A percentile compares a stretch with the other conserved stretches of the same genome.
These are phyloP conservation scores for Calliphora vomitoria DNA, from an alignment of 2,888 invertebrate species.

Conservation along the genomic window DNA sequence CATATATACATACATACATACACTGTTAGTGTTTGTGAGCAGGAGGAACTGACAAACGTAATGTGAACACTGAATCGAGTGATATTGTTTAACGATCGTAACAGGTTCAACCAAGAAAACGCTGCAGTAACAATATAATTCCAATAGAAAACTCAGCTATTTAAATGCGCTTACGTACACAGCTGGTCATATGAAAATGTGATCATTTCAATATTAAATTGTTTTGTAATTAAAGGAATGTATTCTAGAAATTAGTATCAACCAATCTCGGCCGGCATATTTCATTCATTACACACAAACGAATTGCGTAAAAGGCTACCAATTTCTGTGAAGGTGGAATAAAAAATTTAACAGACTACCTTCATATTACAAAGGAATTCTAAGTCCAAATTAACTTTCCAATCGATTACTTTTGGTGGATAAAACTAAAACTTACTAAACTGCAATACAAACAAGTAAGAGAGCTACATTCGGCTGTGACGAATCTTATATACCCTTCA, in stretches of 20 bases:
- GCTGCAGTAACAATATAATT: not conserved
- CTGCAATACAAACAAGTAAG: too few species aligned
- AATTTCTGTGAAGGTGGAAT: too few species aligned
- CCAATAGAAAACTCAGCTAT: not conserved
- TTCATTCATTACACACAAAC: too few species aligned
- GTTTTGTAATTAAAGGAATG: slow-evolving; percentile 21
- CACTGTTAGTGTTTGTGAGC: not conserved
- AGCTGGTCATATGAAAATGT: slow-evolving; percentile 48
- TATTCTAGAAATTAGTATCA: not conserved
- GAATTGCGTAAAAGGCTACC: too few species aligned
- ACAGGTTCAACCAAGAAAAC: slow-evolving; percentile 59
- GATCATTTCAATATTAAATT: slow-evolving; percentile 26
- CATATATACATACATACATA: not conserved
- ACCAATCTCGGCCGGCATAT: too few species aligned
- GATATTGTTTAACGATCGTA: slow-evolving; percentile 42
- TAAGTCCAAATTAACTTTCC: too few species aligned
- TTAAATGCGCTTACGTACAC: not conserved
- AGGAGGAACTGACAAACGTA: not conserved
- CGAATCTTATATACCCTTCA: too few species aligned
- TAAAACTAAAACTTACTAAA: too few species aligned
- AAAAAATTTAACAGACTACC: too few species aligned
- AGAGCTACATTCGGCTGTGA: too few species aligned
- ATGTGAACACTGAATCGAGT: slow-evolving; percentile 1
- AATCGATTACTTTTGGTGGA: too few species aligned
- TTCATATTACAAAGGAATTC: too few species aligned